A percentile compares a stretch with the other conserved stretches of the same genome.
These are phyloP conservation scores for Genyomyrus donnyi DNA, from an alignment of 2,113 vertebrate genomes.

Conservation along the genomic window DNA sequence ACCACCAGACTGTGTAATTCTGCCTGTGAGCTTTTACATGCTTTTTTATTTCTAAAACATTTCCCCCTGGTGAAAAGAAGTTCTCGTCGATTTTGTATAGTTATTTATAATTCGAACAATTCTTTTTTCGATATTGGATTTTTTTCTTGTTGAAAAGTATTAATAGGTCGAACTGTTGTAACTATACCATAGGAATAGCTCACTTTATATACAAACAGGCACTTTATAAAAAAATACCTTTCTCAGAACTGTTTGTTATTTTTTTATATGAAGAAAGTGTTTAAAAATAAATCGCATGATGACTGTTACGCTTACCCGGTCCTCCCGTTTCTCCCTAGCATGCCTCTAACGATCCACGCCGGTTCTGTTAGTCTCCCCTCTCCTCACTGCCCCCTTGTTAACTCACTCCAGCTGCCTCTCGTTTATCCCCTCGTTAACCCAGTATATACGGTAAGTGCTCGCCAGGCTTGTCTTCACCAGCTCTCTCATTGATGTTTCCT, in stretches of 20 bases:
- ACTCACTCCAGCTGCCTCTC: too few relatives aligned
- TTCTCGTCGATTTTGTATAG: not conserved
- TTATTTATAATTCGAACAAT: not conserved
- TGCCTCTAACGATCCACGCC: too few relatives aligned
- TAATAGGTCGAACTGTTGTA: not conserved
- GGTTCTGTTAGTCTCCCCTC: too few relatives aligned
- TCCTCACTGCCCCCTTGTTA: too few relatives aligned
- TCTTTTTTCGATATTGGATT: not conserved
- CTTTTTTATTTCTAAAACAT: not conserved
- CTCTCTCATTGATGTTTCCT: too few relatives aligned
- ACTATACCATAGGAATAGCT: not conserved
- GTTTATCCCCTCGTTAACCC: too few relatives aligned
- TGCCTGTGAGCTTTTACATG: not conserved
- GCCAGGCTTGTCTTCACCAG: too few relatives aligned
- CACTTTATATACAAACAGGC: not conserved
- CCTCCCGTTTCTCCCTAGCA: too few relatives aligned
- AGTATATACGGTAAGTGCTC: too few relatives aligned
- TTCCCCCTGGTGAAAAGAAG: not conserved
- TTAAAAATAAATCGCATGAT: not conserved
- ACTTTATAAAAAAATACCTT: not conserved
- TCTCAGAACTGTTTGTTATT: not conserved
- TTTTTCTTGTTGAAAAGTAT: not conserved
- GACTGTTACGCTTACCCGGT: not conserved
- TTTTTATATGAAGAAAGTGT: not conserved
- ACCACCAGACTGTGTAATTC: not conserved